A percentile compares a stretch with the other conserved stretches of the same genome.
Conservation (phyloP, 2,888 invertebrate genomes). For the Endotricha flammealis region DNA sequence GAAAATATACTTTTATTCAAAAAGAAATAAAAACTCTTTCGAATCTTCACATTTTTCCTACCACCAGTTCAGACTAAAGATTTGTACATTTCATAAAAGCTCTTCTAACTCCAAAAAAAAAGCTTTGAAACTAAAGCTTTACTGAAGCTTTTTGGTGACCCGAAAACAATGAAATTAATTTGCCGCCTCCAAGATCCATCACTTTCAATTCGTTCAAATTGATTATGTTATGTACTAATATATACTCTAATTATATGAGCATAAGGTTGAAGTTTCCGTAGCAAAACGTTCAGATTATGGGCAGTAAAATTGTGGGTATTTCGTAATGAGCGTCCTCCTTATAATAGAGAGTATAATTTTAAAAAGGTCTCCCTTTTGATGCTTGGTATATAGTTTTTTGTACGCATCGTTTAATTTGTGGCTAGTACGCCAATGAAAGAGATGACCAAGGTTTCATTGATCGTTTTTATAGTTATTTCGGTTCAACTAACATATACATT, state of each 20-base stretch:
- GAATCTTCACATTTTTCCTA: too few species aligned
- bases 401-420: conserved; percentile 1
- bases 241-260: not conserved
- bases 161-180: conserved; percentile 25
- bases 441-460: too few species aligned
- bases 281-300: conserved; percentile 6
- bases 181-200: conserved; percentile 23
- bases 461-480: too few species aligned
- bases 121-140: too few species aligned
- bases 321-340: conserved; percentile 4
- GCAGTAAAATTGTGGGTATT: conserved; percentile 5
- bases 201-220: conserved; percentile 26
- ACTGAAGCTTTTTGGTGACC: too few species aligned
- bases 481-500: too few species aligned
- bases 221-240: not conserved
- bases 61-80: too few species aligned
- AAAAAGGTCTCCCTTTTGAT: conserved; percentile 3
- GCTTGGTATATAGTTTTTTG: too few species aligned
- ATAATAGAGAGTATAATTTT: conserved; percentile 5
- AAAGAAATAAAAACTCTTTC: too few species aligned
- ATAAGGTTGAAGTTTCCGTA: conserved; percentile 1
- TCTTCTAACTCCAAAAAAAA: too few species aligned
- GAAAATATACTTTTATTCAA: too few species aligned
- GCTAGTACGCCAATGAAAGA: not conserved
- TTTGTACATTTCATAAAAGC: too few species aligned